These are phyloP conservation scores for Campoplex capitator DNA, from an alignment of 2,888 invertebrate species.

Conservation along the genomic window DNA sequence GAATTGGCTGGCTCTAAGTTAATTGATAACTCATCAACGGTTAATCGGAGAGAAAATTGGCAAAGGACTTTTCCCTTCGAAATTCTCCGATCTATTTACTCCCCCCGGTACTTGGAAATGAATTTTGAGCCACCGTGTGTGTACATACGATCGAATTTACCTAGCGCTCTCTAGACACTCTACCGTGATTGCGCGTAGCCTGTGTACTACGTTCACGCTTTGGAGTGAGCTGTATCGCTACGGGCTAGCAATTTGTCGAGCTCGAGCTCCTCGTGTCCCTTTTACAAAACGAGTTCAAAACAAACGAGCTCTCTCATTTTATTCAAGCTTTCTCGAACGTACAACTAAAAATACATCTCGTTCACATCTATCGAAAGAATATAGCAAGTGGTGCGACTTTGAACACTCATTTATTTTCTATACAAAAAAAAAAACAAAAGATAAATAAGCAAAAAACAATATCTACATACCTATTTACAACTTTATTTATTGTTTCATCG, in stretches of 20 bases:
- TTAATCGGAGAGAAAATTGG: not conserved
- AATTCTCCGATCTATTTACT: not conserved
- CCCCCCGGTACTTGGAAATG: not conserved
- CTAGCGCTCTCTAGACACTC: constrained; percentile 39
- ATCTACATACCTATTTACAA: not conserved
- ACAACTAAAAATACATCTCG: constrained; percentile 25
- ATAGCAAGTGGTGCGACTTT: constrained; percentile 54
- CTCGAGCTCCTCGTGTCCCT: constrained; percentile 18
- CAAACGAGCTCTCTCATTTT: constrained; percentile 28
- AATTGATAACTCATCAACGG: not conserved
- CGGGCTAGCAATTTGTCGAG: constrained; percentile 53
- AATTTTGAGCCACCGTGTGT: not conserved
- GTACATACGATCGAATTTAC: constrained; percentile 10
- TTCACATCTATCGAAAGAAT: constrained; percentile 5
- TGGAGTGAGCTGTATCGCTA: not conserved
- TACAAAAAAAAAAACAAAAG: not conserved
- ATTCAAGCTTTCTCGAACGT: constrained; percentile 50
- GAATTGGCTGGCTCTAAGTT: not conserved
- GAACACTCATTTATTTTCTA: constrained; percentile 9
- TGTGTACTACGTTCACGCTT: constrained; percentile 15
- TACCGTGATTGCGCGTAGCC: constrained; percentile 52
- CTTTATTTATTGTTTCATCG: not conserved
- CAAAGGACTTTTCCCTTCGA: not conserved
- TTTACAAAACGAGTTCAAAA: no score
- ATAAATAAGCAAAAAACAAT: constrained; percentile 6